A percentile compares a stretch with the other conserved stretches of the same genome.
phyloP scores from a whole-genome alignment of 2,888 invertebrate genomes.

The Dicyrtomina minuta region DNA sequence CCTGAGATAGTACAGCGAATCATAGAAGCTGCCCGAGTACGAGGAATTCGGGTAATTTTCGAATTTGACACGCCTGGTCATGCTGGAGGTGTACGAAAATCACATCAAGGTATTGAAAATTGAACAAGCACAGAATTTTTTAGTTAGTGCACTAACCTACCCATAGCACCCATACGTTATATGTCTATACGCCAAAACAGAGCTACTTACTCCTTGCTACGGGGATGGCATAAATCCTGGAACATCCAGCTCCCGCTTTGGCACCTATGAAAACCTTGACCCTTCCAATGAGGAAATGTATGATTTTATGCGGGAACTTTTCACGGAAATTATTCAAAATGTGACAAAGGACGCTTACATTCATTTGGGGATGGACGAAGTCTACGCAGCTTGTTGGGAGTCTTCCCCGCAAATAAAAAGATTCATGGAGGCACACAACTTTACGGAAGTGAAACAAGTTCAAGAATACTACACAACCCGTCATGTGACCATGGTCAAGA shows the following conservation, averaged over 20 bases:
- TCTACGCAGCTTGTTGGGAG: conserved; percentile 49
- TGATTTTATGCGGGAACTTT: conserved; percentile 67
- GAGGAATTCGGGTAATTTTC: conserved; percentile 83
- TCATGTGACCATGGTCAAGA: conserved; percentile 61
- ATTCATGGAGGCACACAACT: conserved; percentile 65
- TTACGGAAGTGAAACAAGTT: conserved; percentile 61
- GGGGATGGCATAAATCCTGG: no score
- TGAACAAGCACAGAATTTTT: not conserved
- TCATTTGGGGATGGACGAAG: conserved; percentile 91
- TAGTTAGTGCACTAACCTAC: no score
- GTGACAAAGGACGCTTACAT: conserved; percentile 77
- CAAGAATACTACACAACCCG: conserved; percentile 69
- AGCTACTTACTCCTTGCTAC: no score
- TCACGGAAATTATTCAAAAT: conserved; percentile 65
- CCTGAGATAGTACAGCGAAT: conserved; percentile 66
- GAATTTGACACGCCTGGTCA: conserved; percentile 87
- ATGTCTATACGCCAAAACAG: no score
- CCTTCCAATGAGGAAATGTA: conserved; percentile 70
- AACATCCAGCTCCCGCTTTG: conserved; percentile 65
- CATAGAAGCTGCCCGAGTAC: conserved; percentile 72
- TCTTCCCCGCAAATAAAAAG: conserved; percentile 61
- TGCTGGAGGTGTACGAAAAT: conserved; percentile 43
- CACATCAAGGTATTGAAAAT: conserved; percentile 37
- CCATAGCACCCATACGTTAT: no score
- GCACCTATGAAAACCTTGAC: conserved; percentile 76